Percentiles rank a stretch among this genome's conserved stretches.
Conservation (phyloP, 2,888 invertebrate species). For the Caenorhabditis plicata region DNA sequence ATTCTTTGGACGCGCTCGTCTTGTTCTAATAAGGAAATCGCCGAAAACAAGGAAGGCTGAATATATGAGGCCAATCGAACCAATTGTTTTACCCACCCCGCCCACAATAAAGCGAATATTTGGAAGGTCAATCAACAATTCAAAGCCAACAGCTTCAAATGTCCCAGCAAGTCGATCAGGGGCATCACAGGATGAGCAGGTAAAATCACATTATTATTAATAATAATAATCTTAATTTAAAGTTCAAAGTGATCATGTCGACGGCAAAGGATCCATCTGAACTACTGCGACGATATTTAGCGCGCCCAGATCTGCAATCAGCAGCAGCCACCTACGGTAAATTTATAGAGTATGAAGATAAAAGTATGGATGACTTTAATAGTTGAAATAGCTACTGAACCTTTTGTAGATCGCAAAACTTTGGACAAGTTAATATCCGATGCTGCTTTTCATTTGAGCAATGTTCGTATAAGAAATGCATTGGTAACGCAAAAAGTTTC, state of each 20-base stretch:
- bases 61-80: background rate
- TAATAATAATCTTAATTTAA: background rate
- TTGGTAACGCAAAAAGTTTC: background rate
- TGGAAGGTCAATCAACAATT: no score
- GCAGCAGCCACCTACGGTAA: conserved; percentile 27
- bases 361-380: background rate
- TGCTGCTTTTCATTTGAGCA: conserved; percentile 2
- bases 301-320: conserved; percentile 3
- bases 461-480: conserved; percentile 6
- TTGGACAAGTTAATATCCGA: conserved; percentile 10
- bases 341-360: conserved; percentile 9
- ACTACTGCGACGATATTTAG: conserved; percentile 9
- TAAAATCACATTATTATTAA: background rate
- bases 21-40: background rate
- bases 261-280: conserved; percentile 7
- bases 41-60: background rate
- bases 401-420: background rate
- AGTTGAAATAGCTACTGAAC: background rate
- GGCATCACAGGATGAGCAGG: background rate
- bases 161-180: background rate
- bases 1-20: background rate
- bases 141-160: no score
- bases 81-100: no score
- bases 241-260: background rate
- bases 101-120: no score